Conservation (phyloP, 2,888 invertebrate species). For the Steinernema hermaphroditum region DNA sequence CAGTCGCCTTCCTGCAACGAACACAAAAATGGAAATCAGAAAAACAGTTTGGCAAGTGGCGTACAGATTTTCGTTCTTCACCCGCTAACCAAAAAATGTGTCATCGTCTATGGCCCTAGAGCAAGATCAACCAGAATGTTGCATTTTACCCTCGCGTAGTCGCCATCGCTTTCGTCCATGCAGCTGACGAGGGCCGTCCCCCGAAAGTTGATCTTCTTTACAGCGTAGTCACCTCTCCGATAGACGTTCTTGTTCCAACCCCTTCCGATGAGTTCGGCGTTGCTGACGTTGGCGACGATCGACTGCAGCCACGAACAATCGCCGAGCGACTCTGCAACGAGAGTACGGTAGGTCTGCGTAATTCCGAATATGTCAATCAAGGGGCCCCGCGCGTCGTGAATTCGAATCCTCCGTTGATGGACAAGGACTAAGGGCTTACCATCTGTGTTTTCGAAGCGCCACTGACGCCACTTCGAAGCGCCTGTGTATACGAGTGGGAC, state of each 20-base stretch:
- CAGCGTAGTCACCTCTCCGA: slow-evolving; percentile 5
- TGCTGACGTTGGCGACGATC: neutral
- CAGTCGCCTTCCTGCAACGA: neutral
- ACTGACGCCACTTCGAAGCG: too few species aligned
- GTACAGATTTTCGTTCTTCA: too few species aligned
- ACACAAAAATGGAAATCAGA: neutral
- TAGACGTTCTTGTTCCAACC: slow-evolving; percentile 24
- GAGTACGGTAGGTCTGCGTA: neutral
- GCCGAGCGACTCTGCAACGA: slow-evolving; percentile 16
- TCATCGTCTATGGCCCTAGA: too few species aligned
- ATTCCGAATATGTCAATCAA: slow-evolving; percentile 19
- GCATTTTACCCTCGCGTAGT: neutral
- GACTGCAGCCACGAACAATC: slow-evolving; percentile 7
- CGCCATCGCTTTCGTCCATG: slow-evolving; percentile 9
- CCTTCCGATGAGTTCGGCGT: neutral
- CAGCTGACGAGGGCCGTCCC: slow-evolving; percentile 3
- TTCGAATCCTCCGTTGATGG: neutral
- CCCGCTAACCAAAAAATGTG: too few species aligned
- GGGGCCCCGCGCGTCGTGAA: neutral
- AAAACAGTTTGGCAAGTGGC: too few species aligned
- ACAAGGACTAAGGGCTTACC: neutral
- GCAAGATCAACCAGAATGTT: too few species aligned
- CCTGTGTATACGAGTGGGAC: neutral
- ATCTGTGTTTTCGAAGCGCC: slow-evolving; percentile 10
- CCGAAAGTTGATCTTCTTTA: slow-evolving; percentile 15